phyloP scores from a whole-genome alignment of 2,888 invertebrate genomes.

The Drosophila emarginata region DNA sequence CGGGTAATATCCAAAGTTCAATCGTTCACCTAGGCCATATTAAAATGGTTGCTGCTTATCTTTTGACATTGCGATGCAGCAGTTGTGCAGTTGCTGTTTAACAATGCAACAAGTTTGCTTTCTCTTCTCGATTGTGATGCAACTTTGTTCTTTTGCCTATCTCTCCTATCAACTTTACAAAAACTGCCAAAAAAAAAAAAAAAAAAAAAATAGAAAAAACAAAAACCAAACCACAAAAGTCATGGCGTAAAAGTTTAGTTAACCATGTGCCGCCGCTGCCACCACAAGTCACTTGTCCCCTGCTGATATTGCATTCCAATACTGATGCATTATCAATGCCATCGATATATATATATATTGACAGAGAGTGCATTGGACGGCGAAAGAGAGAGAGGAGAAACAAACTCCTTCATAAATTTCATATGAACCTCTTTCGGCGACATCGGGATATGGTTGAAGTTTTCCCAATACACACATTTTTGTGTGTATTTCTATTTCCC shows the following conservation, averaged over 20 bases:
- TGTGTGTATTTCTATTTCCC: neutral
- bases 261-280: neutral
- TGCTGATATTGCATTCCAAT: conserved; percentile 1
- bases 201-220: neutral
- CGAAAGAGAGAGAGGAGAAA: conserved; percentile 1
- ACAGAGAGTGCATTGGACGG: neutral
- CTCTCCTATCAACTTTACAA: neutral
- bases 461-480: conserved; percentile 5
- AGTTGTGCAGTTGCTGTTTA: conserved; percentile 39
- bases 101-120: conserved; percentile 69
- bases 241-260: conserved; percentile 51
- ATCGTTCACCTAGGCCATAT: conserved; percentile 23
- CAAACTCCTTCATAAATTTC: conserved; percentile 58
- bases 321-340: conserved; percentile 27
- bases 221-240: conserved; percentile 66
- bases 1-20: conserved; percentile 34
- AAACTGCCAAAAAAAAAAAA: neutral
- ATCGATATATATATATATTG: conserved; percentile 12
- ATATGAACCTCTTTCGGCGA: conserved; percentile 53
- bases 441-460: conserved; percentile 27
- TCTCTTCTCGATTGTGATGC: conserved; percentile 25
- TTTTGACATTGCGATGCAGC: conserved; percentile 35
- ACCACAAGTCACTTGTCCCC: conserved; percentile 1
- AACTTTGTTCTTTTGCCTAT: conserved; percentile 53
- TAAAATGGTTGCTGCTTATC: conserved; percentile 44